Conservation (phyloP, 2,888 invertebrate species). For the Ormyrus rosae region DNA sequence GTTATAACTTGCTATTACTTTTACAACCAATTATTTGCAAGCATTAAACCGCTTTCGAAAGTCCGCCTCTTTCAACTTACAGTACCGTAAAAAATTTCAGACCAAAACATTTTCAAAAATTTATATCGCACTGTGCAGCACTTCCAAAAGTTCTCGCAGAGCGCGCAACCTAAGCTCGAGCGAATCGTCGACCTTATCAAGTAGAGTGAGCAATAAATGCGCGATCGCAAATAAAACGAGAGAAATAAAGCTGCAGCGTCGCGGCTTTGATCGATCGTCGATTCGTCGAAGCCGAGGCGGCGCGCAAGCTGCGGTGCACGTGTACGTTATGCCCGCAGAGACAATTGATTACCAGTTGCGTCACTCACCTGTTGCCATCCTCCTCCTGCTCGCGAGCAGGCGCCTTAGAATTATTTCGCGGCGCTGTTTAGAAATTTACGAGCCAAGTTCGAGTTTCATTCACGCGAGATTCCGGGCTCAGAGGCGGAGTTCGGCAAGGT, state of each 20-base stretch:
- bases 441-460: background rate
- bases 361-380: conserved; percentile 44
- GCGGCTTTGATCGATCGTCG: conserved; percentile 28
- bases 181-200: no score
- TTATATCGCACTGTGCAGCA: no score
- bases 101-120: no score
- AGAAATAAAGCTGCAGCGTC: conserved; percentile 1
- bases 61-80: no score
- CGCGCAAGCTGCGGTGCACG: background rate
- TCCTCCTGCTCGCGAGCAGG: background rate
- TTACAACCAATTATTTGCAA: no score
- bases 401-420: background rate
- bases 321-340: background rate
- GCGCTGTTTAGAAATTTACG: conserved; percentile 23
- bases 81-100: no score
- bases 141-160: no score
- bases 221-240: background rate
- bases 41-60: no score
- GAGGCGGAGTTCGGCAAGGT: conserved; percentile 12
- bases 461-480: conserved; percentile 4
- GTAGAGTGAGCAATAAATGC: background rate
- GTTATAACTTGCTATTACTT: no score
- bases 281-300: conserved; percentile 22
- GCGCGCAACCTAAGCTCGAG: no score
- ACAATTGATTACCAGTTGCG: conserved; percentile 46